A percentile compares a stretch with the other conserved stretches of the same genome.
Evolutionary conservation across 2,113 vertebrate species (phyloP).

Genomic region (Mustela lutreola): DNA sequence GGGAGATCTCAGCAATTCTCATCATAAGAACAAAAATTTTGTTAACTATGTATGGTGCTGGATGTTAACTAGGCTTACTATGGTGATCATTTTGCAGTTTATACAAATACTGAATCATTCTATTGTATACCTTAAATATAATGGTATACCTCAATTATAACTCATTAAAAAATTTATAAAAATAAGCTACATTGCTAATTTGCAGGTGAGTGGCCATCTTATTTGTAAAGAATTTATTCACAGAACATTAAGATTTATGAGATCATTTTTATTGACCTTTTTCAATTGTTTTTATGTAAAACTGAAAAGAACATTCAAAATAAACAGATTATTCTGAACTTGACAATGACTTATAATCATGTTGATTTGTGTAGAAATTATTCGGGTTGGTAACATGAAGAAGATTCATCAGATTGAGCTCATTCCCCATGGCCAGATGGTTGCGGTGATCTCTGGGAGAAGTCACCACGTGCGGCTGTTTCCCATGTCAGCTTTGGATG

Average conservation of each 20-base stretch:
- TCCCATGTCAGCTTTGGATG: slow-evolving; percentile 92
- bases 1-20: background rate
- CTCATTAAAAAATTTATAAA: background rate
- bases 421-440: slow-evolving; percentile 92
- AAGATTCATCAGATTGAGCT: slow-evolving; percentile 96
- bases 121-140: background rate
- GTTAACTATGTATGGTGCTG: background rate
- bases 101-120: background rate
- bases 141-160: background rate
- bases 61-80: background rate
- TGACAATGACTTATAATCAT: background rate
- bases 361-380: slow-evolving; percentile 90
- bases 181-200: background rate
- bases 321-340: background rate
- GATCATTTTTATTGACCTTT: background rate
- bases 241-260: background rate
- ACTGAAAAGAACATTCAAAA: background rate
- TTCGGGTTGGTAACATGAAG: slow-evolving; percentile 95
- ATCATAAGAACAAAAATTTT: background rate
- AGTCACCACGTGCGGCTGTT: slow-evolving; percentile 95
- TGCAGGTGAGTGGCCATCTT: background rate
- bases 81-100: background rate
- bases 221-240: background rate
- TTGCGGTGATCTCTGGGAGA: slow-evolving; percentile 95
- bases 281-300: background rate